phyloP scores from a whole-genome alignment of 2,888 invertebrate species.

The Endotricha flammealis region DNA sequence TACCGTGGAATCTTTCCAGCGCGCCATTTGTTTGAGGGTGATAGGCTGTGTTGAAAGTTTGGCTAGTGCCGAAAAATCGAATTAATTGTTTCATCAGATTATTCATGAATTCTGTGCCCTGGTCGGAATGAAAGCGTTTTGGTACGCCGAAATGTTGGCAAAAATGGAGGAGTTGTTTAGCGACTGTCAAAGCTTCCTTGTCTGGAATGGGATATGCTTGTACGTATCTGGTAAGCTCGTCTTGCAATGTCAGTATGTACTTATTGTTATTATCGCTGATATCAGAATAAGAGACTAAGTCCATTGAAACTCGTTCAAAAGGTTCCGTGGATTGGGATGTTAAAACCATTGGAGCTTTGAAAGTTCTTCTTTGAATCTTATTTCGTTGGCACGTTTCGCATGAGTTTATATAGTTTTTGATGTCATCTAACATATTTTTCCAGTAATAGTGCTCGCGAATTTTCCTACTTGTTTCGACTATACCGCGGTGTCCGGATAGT shows the following conservation, averaged over 20 bases:
- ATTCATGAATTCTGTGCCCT: conserved; percentile 41
- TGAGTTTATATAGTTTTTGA: background rate
- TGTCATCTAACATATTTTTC: background rate
- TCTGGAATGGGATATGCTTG: conserved; percentile 26
- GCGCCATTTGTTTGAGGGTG: conserved; percentile 36
- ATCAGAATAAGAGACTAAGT: conserved; percentile 16
- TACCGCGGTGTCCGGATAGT: background rate
- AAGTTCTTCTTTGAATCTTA: conserved; percentile 12
- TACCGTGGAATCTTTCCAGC: conserved; percentile 31
- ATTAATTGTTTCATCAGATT: conserved; percentile 31
- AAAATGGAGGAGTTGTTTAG: conserved; percentile 25
- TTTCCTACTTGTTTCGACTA: background rate
- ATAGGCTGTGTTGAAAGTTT: conserved; percentile 28
- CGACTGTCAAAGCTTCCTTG: conserved; percentile 33
- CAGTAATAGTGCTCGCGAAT: background rate
- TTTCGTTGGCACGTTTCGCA: conserved; percentile 16
- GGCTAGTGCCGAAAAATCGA: conserved; percentile 33
- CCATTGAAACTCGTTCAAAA: conserved; percentile 15
- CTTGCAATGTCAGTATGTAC: conserved; percentile 18
- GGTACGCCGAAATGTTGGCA: conserved; percentile 38
- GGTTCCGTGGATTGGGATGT: conserved; percentile 18
- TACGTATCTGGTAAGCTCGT: conserved; percentile 29
- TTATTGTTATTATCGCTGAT: conserved; percentile 13
- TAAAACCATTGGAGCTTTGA: conserved; percentile 21
- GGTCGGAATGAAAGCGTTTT: conserved; percentile 36